A percentile compares a stretch with the other conserved stretches of the same genome.
Conservation (phyloP, 2,797 vertebrate species). For the Crocidura indochinensis region DNA sequence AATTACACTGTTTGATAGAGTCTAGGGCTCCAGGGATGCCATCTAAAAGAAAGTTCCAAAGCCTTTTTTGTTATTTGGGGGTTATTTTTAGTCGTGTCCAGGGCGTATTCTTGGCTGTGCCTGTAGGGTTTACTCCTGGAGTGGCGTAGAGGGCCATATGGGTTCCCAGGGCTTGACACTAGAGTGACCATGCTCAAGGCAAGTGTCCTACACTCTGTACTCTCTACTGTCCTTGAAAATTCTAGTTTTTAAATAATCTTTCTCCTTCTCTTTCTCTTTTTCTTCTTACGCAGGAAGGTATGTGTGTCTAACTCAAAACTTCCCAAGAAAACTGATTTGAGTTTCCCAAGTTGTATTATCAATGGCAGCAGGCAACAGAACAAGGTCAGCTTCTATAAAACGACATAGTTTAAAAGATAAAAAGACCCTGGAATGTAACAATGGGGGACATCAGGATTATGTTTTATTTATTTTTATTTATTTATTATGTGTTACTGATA, state of each 20-base stretch:
- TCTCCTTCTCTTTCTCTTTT: background rate
- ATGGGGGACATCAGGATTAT: slow-evolving; percentile 11
- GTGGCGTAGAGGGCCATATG: too few relatives aligned
- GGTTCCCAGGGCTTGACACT: too few relatives aligned
- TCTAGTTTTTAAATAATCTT: background rate
- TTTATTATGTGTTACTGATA: too few relatives aligned
- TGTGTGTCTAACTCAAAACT: background rate
- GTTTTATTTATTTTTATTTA: background rate
- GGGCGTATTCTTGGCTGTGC: too few relatives aligned
- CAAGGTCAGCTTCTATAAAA: slow-evolving; percentile 9
- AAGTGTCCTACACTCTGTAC: too few relatives aligned
- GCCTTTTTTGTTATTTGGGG: too few relatives aligned
- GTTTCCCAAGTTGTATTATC: background rate
- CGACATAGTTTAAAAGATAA: background rate
- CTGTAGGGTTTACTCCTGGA: too few relatives aligned
- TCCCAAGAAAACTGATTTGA: background rate
- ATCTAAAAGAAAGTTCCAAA: background rate
- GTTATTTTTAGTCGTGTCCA: too few relatives aligned
- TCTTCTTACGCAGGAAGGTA: background rate
- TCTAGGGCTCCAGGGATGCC: background rate
- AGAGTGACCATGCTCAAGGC: too few relatives aligned
- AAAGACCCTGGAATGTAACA: background rate
- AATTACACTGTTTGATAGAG: background rate
- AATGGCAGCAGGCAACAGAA: background rate
- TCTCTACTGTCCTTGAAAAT: background rate